Base-by-base conservation (phyloP, 23 tunicate genomes). In the Halocynthia aurantium region DNA sequence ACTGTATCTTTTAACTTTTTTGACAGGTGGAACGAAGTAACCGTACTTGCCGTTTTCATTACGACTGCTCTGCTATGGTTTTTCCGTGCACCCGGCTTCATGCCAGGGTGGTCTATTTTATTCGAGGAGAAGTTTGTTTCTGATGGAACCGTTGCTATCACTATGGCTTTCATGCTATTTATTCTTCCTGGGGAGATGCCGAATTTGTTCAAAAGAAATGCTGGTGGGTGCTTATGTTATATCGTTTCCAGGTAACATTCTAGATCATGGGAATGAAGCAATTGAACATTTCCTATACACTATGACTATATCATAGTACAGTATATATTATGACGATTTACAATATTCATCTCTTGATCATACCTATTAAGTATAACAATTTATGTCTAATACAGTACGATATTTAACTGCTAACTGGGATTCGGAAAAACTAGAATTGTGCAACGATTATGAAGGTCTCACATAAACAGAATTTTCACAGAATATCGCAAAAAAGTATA, bases 51-150 rank as follows among this genome's bases (percentile, higher is more conserved):
- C 12, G 54, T 84, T 11, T 88, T 88, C 52, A 64, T 70, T 6
- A 7, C 61, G 12, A 69, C 84, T 8, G 81, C 81, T 8, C 62
- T 88, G 17, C 75, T 88, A 50, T 88, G 95, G 95, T 88, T 84
- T 55, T 88, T 88, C 62, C 89, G 95, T 8, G 81, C 85, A 18
- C 95, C 95, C 5, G 95, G 95, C 21, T 88, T 80, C 71, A 88
- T 88, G 84, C 80, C 88, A 44, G 95, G 95, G 9, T 88, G 85
- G 84, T 54, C 90, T 1, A 62, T 53, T 55, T 6, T 88, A 13
- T 88, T 88, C 53, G 61, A 52, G 19, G 84, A 72, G 18, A 76
- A 55, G 64, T 86, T 64, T 62, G 81, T 86, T 8, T 52, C 75
- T 5, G 91, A 86, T 22, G 91, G 91, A 9, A 86, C 91, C 9